These are phyloP conservation scores for Oxyura jamaicensis DNA, from an alignment of 2,113 vertebrate species.

Conservation along the genomic window DNA sequence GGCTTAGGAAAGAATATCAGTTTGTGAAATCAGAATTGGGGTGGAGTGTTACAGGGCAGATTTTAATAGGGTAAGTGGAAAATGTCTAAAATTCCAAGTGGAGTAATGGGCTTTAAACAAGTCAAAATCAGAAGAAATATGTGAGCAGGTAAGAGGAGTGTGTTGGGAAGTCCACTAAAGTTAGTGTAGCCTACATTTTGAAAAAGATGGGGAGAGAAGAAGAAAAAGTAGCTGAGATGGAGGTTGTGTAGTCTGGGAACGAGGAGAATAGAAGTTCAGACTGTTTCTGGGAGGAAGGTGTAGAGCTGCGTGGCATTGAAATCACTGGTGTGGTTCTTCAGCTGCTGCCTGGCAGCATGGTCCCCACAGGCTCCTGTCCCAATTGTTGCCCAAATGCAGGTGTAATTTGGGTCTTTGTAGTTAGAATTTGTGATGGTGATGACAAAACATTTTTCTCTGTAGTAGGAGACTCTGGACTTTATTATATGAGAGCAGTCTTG, in stretches of 20 bases:
- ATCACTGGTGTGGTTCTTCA: background rate
- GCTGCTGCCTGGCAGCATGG: background rate
- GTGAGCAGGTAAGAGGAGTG: background rate
- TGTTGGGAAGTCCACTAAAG: background rate
- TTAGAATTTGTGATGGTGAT: background rate
- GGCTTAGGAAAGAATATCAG: background rate
- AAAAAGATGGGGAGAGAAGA: background rate
- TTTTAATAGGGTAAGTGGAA: background rate
- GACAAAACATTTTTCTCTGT: background rate
- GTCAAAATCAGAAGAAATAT: background rate
- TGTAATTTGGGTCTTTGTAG: background rate
- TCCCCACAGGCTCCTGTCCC: background rate
- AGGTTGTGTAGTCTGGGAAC: background rate
- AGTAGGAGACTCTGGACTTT: background rate
- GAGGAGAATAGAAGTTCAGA: background rate
- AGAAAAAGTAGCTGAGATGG: background rate
- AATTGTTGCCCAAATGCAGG: background rate
- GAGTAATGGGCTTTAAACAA: background rate
- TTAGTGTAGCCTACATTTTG: background rate
- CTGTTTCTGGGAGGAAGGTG: background rate
- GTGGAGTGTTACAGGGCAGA: background rate
- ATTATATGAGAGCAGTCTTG: background rate
- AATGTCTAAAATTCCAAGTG: background rate
- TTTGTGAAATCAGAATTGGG: background rate
- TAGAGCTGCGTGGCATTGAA: background rate